phyloP scores from a whole-genome alignment of 1,140 invertebrate genomes.

The Lepidurus apus region DNA sequence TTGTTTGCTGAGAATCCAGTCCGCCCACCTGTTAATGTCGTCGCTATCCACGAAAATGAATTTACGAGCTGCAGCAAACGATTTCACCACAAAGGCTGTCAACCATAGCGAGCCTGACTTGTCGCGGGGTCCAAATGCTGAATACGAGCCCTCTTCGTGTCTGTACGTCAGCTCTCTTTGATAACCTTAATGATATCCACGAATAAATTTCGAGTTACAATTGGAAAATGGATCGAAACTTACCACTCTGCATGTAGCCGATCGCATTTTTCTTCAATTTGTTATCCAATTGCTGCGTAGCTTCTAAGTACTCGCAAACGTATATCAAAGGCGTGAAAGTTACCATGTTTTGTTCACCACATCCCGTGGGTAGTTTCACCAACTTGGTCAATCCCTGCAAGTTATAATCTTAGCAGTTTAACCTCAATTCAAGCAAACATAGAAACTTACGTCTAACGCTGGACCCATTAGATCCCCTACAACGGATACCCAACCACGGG shows the following conservation, averaged over 20 bases:
- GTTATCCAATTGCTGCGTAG: slow-evolving; percentile 42
- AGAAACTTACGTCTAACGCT: slow-evolving; percentile 43
- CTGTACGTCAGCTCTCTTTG: slow-evolving; percentile 68
- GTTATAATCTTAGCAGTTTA: slow-evolving; percentile 41
- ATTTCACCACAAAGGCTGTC: slow-evolving; percentile 71
- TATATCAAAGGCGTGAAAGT: slow-evolving; percentile 70
- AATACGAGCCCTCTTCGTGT: slow-evolving; percentile 70
- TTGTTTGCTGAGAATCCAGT: slow-evolving; percentile 49
- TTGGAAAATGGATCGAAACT: too few species aligned
- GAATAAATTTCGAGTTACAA: too few species aligned
- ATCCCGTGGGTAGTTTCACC: slow-evolving; percentile 58
- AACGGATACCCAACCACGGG: slow-evolving; percentile 51
- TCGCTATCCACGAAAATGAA: slow-evolving; percentile 61
- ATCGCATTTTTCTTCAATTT: slow-evolving; percentile 52
- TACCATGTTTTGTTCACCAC: slow-evolving; percentile 80
- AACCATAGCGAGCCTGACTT: slow-evolving; percentile 68
- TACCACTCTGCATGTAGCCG: slow-evolving; percentile 62
- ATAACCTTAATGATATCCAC: too few species aligned
- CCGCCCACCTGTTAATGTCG: slow-evolving; percentile 43
- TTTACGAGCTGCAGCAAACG: slow-evolving; percentile 58
- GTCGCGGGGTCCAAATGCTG: slow-evolving; percentile 65
- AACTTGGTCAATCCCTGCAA: slow-evolving; percentile 49
- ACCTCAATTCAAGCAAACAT: slow-evolving; percentile 39
- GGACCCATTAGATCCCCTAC: slow-evolving; percentile 58
- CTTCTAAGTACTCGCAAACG: slow-evolving; percentile 58